Evolutionary conservation across 1,140 invertebrate species (phyloP).

Genomic region (Diploscapter pachys): DNA sequence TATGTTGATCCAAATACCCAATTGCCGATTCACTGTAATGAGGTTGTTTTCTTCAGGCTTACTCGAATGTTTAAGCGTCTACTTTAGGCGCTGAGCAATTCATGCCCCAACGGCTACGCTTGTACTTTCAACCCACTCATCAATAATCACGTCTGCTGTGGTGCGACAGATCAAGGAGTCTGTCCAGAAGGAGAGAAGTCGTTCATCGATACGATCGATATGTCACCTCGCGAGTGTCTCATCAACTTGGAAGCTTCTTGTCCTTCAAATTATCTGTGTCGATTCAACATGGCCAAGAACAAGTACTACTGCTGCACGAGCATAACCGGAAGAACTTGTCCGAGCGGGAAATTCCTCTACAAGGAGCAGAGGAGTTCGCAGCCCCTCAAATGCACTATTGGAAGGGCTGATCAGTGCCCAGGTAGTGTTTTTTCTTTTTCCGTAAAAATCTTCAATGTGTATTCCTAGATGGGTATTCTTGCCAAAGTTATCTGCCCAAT

Average conservation of each 20-base stretch:
- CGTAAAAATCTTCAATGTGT: too few relatives aligned
- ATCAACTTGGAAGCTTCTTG: slow-evolving; percentile 40
- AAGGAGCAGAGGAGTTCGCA: slow-evolving; percentile 20
- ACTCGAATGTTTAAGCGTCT: too few relatives aligned
- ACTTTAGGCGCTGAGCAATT: slow-evolving; percentile 23
- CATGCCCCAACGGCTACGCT: slow-evolving; percentile 30
- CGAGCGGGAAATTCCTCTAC: slow-evolving; percentile 34
- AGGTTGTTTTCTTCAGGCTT: not conserved
- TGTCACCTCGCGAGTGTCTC: slow-evolving; percentile 33
- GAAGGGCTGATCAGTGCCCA: slow-evolving; percentile 33
- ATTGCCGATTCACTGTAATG: slow-evolving; percentile 37
- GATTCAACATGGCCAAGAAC: slow-evolving; percentile 36
- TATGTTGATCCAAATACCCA: slow-evolving; percentile 39
- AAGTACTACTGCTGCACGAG: slow-evolving; percentile 39
- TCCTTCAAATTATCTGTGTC: slow-evolving; percentile 35
- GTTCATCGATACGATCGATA: slow-evolving; percentile 32
- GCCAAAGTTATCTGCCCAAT: slow-evolving; percentile 31
- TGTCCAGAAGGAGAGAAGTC: slow-evolving; percentile 35
- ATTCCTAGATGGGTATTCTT: slow-evolving; percentile 25
- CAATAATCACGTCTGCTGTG: slow-evolving; percentile 40
- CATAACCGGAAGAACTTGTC: slow-evolving; percentile 33
- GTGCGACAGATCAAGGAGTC: slow-evolving; percentile 28
- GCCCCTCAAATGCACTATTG: slow-evolving; percentile 35
- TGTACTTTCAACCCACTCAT: slow-evolving; percentile 37
- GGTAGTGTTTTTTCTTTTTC: too few relatives aligned